phyloP scores from a whole-genome alignment of 1,140 invertebrate species.

The Lepidurus packardi region DNA sequence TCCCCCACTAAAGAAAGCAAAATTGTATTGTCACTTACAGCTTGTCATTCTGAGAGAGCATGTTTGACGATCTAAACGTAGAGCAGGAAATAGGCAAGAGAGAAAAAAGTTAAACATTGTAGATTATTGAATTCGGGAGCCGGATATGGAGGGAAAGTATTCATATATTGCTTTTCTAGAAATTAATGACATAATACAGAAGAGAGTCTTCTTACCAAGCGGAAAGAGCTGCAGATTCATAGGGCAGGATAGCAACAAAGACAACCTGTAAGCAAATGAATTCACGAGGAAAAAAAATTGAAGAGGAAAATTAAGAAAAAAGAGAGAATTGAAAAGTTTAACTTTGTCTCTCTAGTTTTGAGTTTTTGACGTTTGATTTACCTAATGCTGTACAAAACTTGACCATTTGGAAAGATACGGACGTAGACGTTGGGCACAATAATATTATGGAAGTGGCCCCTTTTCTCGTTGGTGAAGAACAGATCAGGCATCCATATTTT shows the following conservation, averaged over 20 bases:
- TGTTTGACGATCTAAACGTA: slow-evolving; percentile 43
- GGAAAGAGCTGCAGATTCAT: slow-evolving; percentile 50
- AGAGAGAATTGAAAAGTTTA: slow-evolving; percentile 25
- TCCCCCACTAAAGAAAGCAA: neutral
- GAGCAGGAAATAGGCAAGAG: neutral
- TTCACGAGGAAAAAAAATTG: neutral
- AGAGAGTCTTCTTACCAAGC: slow-evolving; percentile 35
- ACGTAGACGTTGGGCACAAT: slow-evolving; percentile 45
- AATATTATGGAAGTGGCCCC: slow-evolving; percentile 48
- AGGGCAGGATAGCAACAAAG: slow-evolving; percentile 47
- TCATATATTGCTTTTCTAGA: neutral
- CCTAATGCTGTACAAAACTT: slow-evolving; percentile 49
- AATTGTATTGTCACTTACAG: slow-evolving; percentile 44
- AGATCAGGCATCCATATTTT: slow-evolving; percentile 52
- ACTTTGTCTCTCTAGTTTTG: neutral
- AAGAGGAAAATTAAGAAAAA: neutral
- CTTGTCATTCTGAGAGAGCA: slow-evolving; percentile 49
- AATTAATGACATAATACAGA: neutral
- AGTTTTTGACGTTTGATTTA: slow-evolving; percentile 35
- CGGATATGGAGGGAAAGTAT: neutral
- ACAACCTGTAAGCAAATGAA: slow-evolving; percentile 41
- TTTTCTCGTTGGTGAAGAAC: slow-evolving; percentile 52
- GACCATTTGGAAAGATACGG: slow-evolving; percentile 49
- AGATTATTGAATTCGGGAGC: neutral
- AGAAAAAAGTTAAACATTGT: neutral